phyloP scores from a whole-genome alignment of 2,797 vertebrate species.

The Melanitta fusca region DNA sequence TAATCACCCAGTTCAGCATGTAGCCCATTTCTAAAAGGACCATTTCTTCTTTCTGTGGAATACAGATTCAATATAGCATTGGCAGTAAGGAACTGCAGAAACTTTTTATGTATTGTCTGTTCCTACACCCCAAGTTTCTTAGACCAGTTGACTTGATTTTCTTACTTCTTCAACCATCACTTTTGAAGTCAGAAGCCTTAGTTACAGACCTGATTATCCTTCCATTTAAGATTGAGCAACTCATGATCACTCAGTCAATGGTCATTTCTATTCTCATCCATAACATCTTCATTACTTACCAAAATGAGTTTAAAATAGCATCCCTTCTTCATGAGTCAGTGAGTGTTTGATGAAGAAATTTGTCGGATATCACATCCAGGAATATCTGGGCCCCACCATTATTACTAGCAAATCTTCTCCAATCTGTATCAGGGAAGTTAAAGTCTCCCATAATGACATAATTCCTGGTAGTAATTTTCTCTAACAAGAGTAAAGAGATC shows the following conservation, averaged over 20 bases:
- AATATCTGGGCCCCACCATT: slow-evolving; percentile 75
- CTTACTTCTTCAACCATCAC: not conserved
- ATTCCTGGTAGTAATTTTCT: slow-evolving; percentile 73
- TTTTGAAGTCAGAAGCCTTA: not conserved
- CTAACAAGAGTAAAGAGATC: slow-evolving; percentile 75
- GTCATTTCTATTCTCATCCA: slow-evolving; percentile 67
- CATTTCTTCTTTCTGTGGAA: not conserved
- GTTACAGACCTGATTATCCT: slow-evolving; percentile 1
- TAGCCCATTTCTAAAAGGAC: not conserved
- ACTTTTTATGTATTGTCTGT: not conserved
- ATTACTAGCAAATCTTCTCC: slow-evolving; percentile 76
- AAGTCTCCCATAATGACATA: slow-evolving; percentile 75
- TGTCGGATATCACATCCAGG: slow-evolving; percentile 75
- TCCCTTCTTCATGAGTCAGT: slow-evolving; percentile 74
- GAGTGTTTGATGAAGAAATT: slow-evolving; percentile 73
- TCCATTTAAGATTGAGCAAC: slow-evolving; percentile 36
- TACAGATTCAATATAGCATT: not conserved
- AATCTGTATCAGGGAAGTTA: slow-evolving; percentile 76
- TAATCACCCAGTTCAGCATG: not conserved
- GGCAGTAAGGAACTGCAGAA: not conserved
- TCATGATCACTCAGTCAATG: slow-evolving; percentile 40
- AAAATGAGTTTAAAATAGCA: slow-evolving; percentile 71
- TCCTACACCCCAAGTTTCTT: not conserved
- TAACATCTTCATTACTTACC: slow-evolving; percentile 72
- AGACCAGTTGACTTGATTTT: not conserved